Percentiles rank a stretch among this genome's conserved stretches.
phyloP scores from a whole-genome alignment of 2,888 invertebrate genomes.

The Drosophila rubida region DNA sequence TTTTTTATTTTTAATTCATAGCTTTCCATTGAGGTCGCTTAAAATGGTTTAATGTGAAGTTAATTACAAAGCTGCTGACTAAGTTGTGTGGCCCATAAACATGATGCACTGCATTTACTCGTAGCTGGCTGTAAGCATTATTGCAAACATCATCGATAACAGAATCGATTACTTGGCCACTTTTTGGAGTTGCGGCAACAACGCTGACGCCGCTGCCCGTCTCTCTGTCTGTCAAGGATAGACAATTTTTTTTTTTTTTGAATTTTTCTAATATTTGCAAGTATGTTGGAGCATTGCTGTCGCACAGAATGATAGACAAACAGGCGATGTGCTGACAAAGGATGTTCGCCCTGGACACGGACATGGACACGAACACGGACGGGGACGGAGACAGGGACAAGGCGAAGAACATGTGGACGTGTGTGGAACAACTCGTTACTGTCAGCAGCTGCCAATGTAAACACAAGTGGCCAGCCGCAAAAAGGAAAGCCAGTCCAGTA shows the following conservation, averaged over 20 bases:
- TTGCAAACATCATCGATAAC: constrained; percentile 68
- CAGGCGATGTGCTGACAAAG: constrained; percentile 77
- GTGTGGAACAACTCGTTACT: constrained; percentile 79
- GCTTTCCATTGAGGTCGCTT: too few relatives aligned
- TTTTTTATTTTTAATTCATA: too few relatives aligned
- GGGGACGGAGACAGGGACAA: constrained; percentile 18
- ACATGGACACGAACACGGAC: constrained; percentile 40
- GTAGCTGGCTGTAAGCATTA: constrained; percentile 31
- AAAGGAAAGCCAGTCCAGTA: constrained; percentile 55
- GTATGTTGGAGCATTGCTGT: constrained; percentile 45
- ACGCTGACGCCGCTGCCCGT: neutral
- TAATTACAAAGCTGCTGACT: neutral
- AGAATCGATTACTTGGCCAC: constrained; percentile 62
- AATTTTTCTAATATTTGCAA: constrained; percentile 64
- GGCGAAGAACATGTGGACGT: constrained; percentile 59
- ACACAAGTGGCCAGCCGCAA: constrained; percentile 78
- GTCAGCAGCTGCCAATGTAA: constrained; percentile 79
- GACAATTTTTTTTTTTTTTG: constrained; percentile 31
- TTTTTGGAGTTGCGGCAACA: constrained; percentile 25
- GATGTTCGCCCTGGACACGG: constrained; percentile 51
- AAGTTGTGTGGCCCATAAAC: neutral
- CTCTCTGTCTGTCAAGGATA: constrained; percentile 5
- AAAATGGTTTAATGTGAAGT: too few relatives aligned
- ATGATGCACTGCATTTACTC: constrained; percentile 1
- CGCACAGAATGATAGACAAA: constrained; percentile 68